These are phyloP conservation scores for Tetragnatha versicolor DNA, from an alignment of 1,140 invertebrate genomes.

Conservation along the genomic window DNA sequence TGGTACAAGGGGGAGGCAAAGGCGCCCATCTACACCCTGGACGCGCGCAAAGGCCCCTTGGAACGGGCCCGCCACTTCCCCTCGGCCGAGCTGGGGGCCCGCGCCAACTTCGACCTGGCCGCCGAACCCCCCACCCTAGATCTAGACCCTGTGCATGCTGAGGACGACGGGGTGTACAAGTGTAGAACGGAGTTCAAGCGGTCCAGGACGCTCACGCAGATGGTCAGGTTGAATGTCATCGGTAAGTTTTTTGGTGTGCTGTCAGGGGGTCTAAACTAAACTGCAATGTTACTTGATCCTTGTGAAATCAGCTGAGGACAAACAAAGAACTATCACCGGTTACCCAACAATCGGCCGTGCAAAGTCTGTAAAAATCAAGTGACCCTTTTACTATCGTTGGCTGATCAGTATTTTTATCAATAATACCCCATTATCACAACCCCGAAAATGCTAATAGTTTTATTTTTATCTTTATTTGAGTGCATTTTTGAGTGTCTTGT, in stretches of 20 bases:
- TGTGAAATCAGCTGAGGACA: no score
- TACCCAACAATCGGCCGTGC: no score
- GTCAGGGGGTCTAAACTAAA: neutral
- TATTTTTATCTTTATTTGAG: no score
- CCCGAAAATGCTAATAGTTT: no score
- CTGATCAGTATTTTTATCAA: no score
- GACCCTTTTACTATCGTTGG: no score
- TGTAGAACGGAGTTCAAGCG: slow-evolving; percentile 87
- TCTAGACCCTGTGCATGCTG: slow-evolving; percentile 58
- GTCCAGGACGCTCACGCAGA: slow-evolving; percentile 84
- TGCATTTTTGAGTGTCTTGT: no score
- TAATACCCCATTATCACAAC: no score
- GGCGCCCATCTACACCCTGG: slow-evolving; percentile 59
- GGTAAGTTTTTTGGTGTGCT: slow-evolving; percentile 70
- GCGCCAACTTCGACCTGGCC: slow-evolving; percentile 58
- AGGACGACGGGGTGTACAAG: slow-evolving; percentile 81
- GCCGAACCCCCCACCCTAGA: slow-evolving; percentile 55
- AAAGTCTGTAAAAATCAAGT: no score
- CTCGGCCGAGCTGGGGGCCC: slow-evolving; percentile 46
- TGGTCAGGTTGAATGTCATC: slow-evolving; percentile 84
- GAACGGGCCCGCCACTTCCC: slow-evolving; percentile 57
- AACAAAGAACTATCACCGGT: no score
- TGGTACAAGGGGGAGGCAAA: slow-evolving; percentile 81
- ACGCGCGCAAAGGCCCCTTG: slow-evolving; percentile 56
- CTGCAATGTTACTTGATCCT: no score